Conservation (phyloP, 2,888 invertebrate genomes). For the Plebejus argus region DNA sequence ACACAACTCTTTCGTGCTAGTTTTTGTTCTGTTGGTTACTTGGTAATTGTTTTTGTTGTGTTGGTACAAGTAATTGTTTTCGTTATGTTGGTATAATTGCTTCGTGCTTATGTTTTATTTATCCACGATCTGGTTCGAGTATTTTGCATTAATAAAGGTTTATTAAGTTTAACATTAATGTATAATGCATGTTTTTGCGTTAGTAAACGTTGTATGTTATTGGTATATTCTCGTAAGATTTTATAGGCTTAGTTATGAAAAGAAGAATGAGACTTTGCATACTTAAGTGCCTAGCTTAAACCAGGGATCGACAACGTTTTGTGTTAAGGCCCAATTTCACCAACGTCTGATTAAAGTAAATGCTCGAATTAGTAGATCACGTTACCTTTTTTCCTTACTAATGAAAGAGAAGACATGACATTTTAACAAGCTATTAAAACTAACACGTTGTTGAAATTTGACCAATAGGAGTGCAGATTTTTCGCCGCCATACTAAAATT, state of each 20-base stretch:
- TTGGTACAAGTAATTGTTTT: conserved; percentile 1
- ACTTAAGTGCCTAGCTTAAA: too few species aligned
- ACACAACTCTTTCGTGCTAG: background rate
- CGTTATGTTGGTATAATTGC: background rate
- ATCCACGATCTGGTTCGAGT: conserved; percentile 20
- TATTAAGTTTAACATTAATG: conserved; percentile 8
- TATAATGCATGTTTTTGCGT: conserved; percentile 2
- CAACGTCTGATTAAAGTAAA: too few species aligned
- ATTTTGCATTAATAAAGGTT: conserved; percentile 7
- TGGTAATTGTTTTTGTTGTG: background rate
- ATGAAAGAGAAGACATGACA: too few species aligned
- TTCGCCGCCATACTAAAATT: too few species aligned
- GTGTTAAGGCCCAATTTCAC: too few species aligned
- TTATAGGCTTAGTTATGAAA: background rate
- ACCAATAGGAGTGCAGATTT: too few species aligned
- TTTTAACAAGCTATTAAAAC: too few species aligned
- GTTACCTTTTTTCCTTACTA: too few species aligned
- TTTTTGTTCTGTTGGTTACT: background rate
- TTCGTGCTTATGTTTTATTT: conserved; percentile 16
- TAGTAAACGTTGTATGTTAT: background rate
- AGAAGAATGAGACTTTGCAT: background rate
- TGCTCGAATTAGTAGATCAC: too few species aligned
- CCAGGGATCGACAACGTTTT: too few species aligned
- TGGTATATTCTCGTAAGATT: background rate
- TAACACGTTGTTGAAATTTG: too few species aligned